phyloP scores from a whole-genome alignment of 1,140 invertebrate species.

The Lepidurus apus region DNA sequence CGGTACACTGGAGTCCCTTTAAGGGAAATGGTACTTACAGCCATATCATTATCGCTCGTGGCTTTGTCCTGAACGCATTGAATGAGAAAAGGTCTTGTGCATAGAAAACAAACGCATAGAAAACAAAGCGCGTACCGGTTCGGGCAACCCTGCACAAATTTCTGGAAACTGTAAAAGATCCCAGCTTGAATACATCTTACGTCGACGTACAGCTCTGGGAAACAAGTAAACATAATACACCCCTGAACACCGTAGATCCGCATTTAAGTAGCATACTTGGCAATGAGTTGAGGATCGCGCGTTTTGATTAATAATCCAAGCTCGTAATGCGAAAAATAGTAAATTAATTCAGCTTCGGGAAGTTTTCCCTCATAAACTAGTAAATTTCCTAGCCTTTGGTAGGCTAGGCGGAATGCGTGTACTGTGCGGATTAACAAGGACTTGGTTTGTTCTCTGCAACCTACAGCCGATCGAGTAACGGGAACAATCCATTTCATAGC shows the following conservation, averaged over 20 bases:
- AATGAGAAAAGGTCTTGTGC: background rate
- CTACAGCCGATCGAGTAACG: slow-evolving; percentile 55
- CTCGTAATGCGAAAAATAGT: slow-evolving; percentile 62
- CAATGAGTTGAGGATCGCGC: slow-evolving; percentile 50
- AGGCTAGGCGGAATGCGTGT: slow-evolving; percentile 58
- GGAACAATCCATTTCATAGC: slow-evolving; percentile 53
- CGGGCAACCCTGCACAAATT: slow-evolving; percentile 53
- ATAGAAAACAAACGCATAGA: background rate
- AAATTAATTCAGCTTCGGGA: slow-evolving; percentile 60
- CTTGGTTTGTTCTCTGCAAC: slow-evolving; percentile 61
- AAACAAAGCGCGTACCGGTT: slow-evolving; percentile 41
- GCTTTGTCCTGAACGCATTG: background rate
- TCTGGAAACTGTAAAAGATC: slow-evolving; percentile 58
- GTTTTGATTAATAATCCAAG: slow-evolving; percentile 53
- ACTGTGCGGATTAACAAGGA: slow-evolving; percentile 53
- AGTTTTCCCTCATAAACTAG: slow-evolving; percentile 58
- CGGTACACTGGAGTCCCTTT: slow-evolving; percentile 64
- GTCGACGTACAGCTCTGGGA: slow-evolving; percentile 58
- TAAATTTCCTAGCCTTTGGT: slow-evolving; percentile 52
- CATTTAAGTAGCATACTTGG: slow-evolving; percentile 52
- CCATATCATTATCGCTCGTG: slow-evolving; percentile 12
- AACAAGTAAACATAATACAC: background rate
- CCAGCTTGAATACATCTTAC: slow-evolving; percentile 53
- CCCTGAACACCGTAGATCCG: background rate
- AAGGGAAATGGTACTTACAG: slow-evolving; percentile 39